Evolutionary conservation across 2,888 invertebrate genomes (phyloP).

Genomic region (Idaea dimidiata): DNA sequence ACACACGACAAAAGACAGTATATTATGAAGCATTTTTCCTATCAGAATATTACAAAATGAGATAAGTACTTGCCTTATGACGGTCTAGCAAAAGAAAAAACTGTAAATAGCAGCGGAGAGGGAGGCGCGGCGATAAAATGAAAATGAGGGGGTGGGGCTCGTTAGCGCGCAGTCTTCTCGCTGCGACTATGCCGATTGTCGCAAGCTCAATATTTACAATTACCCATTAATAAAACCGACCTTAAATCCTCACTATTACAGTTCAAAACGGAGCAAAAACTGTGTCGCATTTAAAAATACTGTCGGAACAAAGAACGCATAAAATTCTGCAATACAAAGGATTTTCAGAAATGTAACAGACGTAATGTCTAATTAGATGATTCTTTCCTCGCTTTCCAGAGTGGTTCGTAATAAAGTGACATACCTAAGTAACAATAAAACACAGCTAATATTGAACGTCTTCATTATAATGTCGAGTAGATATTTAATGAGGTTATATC

Average conservation of each 20-base stretch:
- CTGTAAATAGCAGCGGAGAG: slow-evolving; percentile 56
- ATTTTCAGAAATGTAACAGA: slow-evolving; percentile 72
- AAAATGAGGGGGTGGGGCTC: slow-evolving; percentile 68
- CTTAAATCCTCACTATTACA: slow-evolving; percentile 36
- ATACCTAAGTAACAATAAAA: slow-evolving; percentile 12
- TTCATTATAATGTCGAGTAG: not conserved
- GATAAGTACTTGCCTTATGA: slow-evolving; percentile 45
- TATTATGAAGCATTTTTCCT: slow-evolving; percentile 29
- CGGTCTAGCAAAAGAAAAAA: slow-evolving; percentile 53
- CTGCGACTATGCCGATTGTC: slow-evolving; percentile 64
- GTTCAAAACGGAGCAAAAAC: slow-evolving; percentile 32
- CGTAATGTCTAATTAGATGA: slow-evolving; percentile 75
- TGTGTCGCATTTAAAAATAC: slow-evolving; percentile 47
- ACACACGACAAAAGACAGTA: slow-evolving; percentile 7
- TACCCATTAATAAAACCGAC: slow-evolving; percentile 36
- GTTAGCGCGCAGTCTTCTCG: slow-evolving; percentile 65
- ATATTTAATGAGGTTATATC: too few species aligned
- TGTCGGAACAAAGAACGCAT: slow-evolving; percentile 69
- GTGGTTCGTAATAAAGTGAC: slow-evolving; percentile 22
- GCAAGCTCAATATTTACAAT: slow-evolving; percentile 60
- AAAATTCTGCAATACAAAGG: slow-evolving; percentile 75
- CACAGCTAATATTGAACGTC: slow-evolving; percentile 8
- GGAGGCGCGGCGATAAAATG: slow-evolving; percentile 63
- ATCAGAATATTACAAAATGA: slow-evolving; percentile 55
- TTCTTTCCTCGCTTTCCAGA: slow-evolving; percentile 51